Evolutionary conservation across 1,140 invertebrate species (phyloP), one percentile per base, ranked within the genome.

Genomic region (Cyrtorhinus lividipennis): DNA sequence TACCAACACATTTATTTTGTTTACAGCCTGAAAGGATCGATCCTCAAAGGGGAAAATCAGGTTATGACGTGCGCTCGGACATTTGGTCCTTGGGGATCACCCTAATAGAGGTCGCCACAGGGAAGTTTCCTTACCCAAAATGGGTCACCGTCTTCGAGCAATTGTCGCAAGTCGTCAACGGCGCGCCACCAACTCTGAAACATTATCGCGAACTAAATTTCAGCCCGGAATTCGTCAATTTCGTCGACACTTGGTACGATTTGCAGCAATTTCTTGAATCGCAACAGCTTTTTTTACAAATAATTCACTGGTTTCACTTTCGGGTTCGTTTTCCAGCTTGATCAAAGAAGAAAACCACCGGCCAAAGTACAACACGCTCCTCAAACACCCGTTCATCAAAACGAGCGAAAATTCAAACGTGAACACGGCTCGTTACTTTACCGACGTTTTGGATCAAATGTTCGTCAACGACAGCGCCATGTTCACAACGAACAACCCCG

Each of bases 131-230:
- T 0, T 98, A 97, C 73, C 89, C 88, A 10, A 89, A 89, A 68
- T 97, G 93, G 93, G 90, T 90, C 65, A 91, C 88, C 5, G 90
- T 95, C 1, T 98, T 98, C 77, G 93, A 97, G 69, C 94, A 98
- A 72, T 76, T 98, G 45, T 92, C 91, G 69, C 91, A 94, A 78
- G 94, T 98, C 5, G 94, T 98, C 0, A 88, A 95, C 72, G 94
- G 93, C 15, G 89, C 92, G 68, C 85, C 95, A 12, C 95, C 94
- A 0, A 79, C 87, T 61, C 78, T 70, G 2, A 48, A 61, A 18
- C 10, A 59, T 12, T 13, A 61, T 13, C 81, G 84, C 65, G 48
- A 53, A 20, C 85, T 85, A 70, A 77, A 78, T 63, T 95, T 93
- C 74, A 92, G 91, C 44, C 78, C 81, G 66, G 89, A 94, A 72